Percentiles rank a stretch among this genome's conserved stretches.
phyloP scores from a whole-genome alignment of 2,797 vertebrate genomes.

The Rhyacichthys aspro region DNA sequence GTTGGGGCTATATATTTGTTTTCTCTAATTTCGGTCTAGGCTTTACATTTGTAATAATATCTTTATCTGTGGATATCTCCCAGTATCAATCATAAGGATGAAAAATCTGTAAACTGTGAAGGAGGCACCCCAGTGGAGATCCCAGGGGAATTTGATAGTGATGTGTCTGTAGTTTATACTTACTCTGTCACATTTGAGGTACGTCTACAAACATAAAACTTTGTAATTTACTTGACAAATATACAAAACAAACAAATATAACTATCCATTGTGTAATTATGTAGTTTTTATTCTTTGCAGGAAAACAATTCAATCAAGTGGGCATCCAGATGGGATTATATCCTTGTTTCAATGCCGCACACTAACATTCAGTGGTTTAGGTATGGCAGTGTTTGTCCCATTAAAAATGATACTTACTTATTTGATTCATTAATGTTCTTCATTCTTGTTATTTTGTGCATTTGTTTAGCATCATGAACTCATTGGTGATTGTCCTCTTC shows the following conservation, averaged over 20 bases:
- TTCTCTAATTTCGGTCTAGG: no score
- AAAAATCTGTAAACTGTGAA: conserved; percentile 76
- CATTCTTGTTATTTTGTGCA: conserved; percentile 5
- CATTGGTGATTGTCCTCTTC: conserved; percentile 90
- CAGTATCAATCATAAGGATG: conserved; percentile 85
- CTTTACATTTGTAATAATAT: neutral
- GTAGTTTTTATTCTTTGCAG: conserved; percentile 59
- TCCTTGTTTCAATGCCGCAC: conserved; percentile 90
- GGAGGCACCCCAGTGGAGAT: conserved; percentile 84
- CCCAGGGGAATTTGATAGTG: conserved; percentile 74
- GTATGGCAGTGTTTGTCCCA: conserved; percentile 65
- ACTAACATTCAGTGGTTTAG: conserved; percentile 94
- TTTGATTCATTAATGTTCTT: neutral
- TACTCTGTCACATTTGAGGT: conserved; percentile 89
- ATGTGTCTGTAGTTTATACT: conserved; percentile 83
- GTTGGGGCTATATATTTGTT: neutral
- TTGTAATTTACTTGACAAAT: neutral
- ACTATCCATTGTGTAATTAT: neutral
- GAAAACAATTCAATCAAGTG: conserved; percentile 86
- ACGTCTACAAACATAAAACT: conserved; percentile 30
- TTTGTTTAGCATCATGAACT: conserved; percentile 89
- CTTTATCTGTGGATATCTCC: conserved; percentile 26
- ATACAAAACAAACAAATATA: no score
- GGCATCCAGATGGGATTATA: conserved; percentile 93
- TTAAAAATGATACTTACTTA: neutral